phyloP scores from a whole-genome alignment of 2,888 invertebrate species.

The Anaspis maculata region DNA sequence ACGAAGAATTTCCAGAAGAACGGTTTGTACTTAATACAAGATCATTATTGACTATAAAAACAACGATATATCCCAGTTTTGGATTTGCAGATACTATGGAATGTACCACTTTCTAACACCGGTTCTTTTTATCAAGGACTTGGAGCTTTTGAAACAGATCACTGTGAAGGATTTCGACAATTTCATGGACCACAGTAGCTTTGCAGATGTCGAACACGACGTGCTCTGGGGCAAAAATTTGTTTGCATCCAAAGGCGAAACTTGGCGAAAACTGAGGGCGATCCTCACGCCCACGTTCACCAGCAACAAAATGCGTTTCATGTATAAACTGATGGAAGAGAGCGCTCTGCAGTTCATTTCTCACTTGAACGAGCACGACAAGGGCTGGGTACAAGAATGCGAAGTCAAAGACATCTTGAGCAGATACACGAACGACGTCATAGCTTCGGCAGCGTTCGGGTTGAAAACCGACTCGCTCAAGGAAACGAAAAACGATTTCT shows the following conservation, averaged over 20 bases:
- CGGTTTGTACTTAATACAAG: too few species aligned
- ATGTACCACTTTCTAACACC: conserved; percentile 22
- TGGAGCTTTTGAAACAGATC: conserved; percentile 31
- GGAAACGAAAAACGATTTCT: conserved; percentile 46
- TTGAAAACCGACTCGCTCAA: conserved; percentile 45
- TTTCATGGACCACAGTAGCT: conserved; percentile 23
- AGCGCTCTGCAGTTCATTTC: conserved; percentile 23
- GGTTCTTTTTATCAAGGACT: conserved; percentile 27
- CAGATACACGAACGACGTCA: conserved; percentile 44
- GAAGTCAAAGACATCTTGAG: conserved; percentile 42
- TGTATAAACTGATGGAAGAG: conserved; percentile 39
- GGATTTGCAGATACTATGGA: conserved; percentile 11
- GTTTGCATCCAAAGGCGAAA: conserved; percentile 2
- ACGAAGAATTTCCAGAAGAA: too few species aligned
- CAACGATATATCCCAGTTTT: neutral
- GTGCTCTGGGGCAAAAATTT: conserved; percentile 19
- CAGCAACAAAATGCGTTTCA: conserved; percentile 42
- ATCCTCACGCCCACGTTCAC: conserved; percentile 44
- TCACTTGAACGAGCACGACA: conserved; percentile 12
- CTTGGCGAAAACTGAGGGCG: conserved; percentile 39
- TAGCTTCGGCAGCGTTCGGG: conserved; percentile 45
- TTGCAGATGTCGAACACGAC: conserved; percentile 17
- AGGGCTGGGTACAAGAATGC: conserved; percentile 15
- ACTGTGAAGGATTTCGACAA: conserved; percentile 23
- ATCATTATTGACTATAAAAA: too few species aligned